Evolutionary conservation across 2,888 invertebrate species (phyloP).

Genomic region (Marasmarcha lunaedactyla): DNA sequence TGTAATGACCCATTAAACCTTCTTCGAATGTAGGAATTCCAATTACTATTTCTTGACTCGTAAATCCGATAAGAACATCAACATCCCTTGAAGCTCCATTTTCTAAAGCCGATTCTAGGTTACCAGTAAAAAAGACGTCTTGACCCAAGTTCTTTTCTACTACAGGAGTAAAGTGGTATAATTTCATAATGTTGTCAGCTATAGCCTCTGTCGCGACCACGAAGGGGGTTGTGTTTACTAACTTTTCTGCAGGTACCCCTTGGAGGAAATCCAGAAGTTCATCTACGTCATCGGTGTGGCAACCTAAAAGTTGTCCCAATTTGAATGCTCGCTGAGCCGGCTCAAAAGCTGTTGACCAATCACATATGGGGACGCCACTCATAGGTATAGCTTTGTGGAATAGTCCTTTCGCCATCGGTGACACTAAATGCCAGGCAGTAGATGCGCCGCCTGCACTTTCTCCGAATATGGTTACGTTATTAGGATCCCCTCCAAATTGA

Average conservation of each 20-base stretch:
- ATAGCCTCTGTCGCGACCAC: constrained; percentile 25
- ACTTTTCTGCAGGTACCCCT: constrained; percentile 19
- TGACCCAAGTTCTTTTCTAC: constrained; percentile 35
- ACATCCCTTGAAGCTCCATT: constrained; percentile 56
- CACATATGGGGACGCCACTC: constrained; percentile 30
- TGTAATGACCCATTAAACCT: constrained; percentile 16
- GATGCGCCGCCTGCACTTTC: constrained; percentile 35
- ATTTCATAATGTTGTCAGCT: constrained; percentile 20
- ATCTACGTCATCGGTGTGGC: constrained; percentile 19
- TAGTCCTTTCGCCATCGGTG: constrained; percentile 36
- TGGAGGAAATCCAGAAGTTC: constrained; percentile 24
- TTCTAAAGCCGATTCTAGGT: constrained; percentile 23
- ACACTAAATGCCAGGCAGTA: constrained; percentile 24
- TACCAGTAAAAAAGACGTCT: constrained; percentile 27
- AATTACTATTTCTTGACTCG: constrained; percentile 71
- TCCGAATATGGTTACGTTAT: constrained; percentile 32
- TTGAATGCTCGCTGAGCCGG: constrained; percentile 21
- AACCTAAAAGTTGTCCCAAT: constrained; percentile 22
- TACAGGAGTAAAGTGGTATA: constrained; percentile 32
- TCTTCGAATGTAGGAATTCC: constrained; percentile 14
- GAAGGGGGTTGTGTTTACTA: constrained; percentile 15
- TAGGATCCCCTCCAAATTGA: constrained; percentile 29
- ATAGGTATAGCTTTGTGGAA: constrained; percentile 33
- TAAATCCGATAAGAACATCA: constrained; percentile 78
- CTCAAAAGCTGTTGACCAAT: constrained; percentile 21